Evolutionary conservation across 1,140 invertebrate genomes (phyloP), one percentile per base, ranked within the genome.

Genomic region (Platyscapa corneri): DNA sequence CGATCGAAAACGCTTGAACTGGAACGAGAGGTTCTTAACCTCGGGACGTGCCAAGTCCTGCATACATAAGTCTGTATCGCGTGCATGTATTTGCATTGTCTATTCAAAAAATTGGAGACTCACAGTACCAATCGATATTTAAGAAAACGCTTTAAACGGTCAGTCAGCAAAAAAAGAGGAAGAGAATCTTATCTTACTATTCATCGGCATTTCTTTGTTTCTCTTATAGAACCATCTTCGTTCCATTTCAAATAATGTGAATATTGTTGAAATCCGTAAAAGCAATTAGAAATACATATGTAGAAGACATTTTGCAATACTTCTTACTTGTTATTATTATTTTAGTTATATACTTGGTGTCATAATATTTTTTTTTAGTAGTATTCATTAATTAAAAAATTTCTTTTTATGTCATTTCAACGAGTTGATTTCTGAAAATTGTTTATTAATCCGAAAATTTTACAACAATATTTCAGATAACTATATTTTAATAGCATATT

Each of bases 1-100:
- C 80, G 87, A 88, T 88, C 86, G 85, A 88, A 89, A 89, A 85
- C 75, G 85, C 87, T 87, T 78, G 87, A 93, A 93, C 84, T 92
- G 80, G 92, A 92, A 86, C 92, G 88, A 86, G 87, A 93, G 92
- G 92, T 93, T 93, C 92, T 93, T 93, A 86, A 93, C 92, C 92
- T 90, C 78, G 82, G 42, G 64, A 42, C 82, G 56, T 30, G 74
- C 86, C 87, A 88, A 87, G 87, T 87, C 86, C 88, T 89, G 89
- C 87, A 82, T 53, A 34, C 20, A 72, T 39, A 42, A 53, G 65
- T 34, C 23, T 82, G 70, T 65, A 82, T 75, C 27, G 32, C 2
- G 34, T 30, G 12, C 27, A 39, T 74, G 32, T 72, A 23, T 27
- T 0, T 82, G n/a, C 18, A 10, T 1, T 74, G 39, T 27, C 37